A percentile compares a stretch with the other conserved stretches of the same genome.
These are phyloP conservation scores for Argya squamiceps DNA, from an alignment of 2,797 vertebrate genomes.

Conservation along the genomic window DNA sequence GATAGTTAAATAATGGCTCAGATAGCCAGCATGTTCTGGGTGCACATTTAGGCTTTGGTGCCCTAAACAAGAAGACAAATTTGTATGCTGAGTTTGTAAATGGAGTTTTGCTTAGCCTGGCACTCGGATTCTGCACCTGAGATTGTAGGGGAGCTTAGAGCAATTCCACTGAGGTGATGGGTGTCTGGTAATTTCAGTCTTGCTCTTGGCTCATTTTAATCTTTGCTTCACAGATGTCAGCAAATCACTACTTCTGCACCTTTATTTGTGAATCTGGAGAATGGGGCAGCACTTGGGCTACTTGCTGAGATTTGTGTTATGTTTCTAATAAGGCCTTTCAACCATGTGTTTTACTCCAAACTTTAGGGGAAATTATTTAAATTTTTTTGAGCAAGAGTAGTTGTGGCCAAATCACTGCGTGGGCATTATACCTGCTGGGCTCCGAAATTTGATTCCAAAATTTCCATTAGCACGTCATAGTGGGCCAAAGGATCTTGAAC, in stretches of 20 bases:
- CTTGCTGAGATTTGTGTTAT: background rate
- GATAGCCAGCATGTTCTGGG: fast-evolving
- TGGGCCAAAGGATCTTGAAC: background rate
- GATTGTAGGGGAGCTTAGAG: background rate
- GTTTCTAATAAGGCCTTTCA: background rate
- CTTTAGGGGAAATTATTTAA: background rate
- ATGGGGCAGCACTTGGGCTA: background rate
- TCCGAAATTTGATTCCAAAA: background rate
- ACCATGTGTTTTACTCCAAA: background rate
- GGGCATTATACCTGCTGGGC: background rate
- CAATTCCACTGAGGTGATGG: background rate
- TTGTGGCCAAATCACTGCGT: background rate
- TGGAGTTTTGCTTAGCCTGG: background rate
- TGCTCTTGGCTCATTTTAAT: background rate
- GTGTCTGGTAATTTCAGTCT: background rate
- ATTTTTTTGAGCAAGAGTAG: background rate
- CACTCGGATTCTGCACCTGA: background rate
- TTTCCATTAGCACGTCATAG: background rate
- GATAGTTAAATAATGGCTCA: background rate
- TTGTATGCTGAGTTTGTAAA: background rate
- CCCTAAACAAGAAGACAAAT: background rate
- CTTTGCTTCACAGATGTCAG: background rate
- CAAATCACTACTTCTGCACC: background rate
- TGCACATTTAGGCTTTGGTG: background rate
- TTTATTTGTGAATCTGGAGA: background rate